Base-by-base conservation (phyloP, 2,888 invertebrate genomes). In the Drosophila diplacantha region DNA sequence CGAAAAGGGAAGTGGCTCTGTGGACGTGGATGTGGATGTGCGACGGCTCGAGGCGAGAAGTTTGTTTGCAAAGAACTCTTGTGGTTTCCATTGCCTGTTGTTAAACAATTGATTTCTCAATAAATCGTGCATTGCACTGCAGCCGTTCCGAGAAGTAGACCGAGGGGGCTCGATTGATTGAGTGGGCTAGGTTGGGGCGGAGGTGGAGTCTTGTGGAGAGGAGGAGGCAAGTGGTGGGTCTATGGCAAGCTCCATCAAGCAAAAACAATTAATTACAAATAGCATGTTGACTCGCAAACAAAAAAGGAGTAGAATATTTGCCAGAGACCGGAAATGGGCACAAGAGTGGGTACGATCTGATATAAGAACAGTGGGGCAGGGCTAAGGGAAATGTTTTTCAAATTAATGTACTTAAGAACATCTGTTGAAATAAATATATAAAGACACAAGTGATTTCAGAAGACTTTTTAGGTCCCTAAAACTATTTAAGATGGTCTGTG, bases 71-170 rank as follows among this genome's bases (percentile, higher is more conserved):
- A 80, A 80, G 82, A 80, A 80, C 79, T 80, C 84, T 80, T 80
- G 79, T 83, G 84, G 79, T 81, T 80, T 80, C 77, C 79, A 80
- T 80, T 82, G 79, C 79, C 83, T 83, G 77, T 83, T 80, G 79
- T 83, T 80, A 83, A 80, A 80, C 79, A 80, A 80, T 80, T 80
- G 79, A 80, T 83, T 80, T 80, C 84, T 78, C 84, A 80, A 80
- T 80, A 80, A 80, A 80, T 80, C 82, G 84, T 83, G 64, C 82
- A 83, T 69, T 83, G 79, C 81, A 77, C 84, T 81, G 81, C 65
- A 51, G 31, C 51, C 46, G 47, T 41, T 57, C 49, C 47, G 35
- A 53, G 71, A 71, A 39, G 52, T 55, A 62, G 64, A 54, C 55
- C 64, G 51, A 35, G 63, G 51, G 63, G 54, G 53, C 64, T 56